Evolutionary conservation across 53 echinoderm and acorn worm genomes (phyloP), one percentile per base, ranked within the genome.

Genomic region (Holothuria leucospilota): DNA sequence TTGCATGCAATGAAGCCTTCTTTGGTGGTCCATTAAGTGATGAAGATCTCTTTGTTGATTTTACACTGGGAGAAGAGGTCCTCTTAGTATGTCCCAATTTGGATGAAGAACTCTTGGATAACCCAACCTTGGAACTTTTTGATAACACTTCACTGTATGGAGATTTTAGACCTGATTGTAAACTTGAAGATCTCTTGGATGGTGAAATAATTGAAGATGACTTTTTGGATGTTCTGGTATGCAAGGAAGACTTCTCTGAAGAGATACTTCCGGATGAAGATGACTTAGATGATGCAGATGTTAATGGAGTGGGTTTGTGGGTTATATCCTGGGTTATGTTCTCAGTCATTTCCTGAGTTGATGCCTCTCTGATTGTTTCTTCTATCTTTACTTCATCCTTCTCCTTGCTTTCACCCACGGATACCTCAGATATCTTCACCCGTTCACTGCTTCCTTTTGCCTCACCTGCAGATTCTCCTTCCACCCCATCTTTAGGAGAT

Each of bases 11-110:
- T 30, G 41, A 40, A 0, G 40, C 9, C 34, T 72, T 72, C 39
- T 72, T 72, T 16, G 39, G 40, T 8, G 21, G 42, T 39, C 72
- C 72, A 72, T n/a, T 5, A 72, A 39, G 39, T 15, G 34, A 23
- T 72, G 46, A 72, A 23, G 72, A 72, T 24, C 23, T 39, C 16
- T 39, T 72, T 16, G 39, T 67, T 30, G 78, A 78, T 52, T 25
- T 78, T 11, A 78, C 13, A 78, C 59, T 59, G 15, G 58, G 14
- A 18, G 59, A 27, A 16, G 78, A 78, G 13, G 20, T 5, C 27
- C 25, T 77, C 27, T 52, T 77, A 23, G 20, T 15, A 10, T 25
- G 10, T 59, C 6, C 78, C 51, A 78, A 51, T 52, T 26, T 78
- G 24, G 26, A 9, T 78, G 78, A 27, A 7, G 56, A 52, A 29